Evolutionary conservation across 2,797 vertebrate genomes (phyloP).

Genomic region (Neosilurus hyrtlii): DNA sequence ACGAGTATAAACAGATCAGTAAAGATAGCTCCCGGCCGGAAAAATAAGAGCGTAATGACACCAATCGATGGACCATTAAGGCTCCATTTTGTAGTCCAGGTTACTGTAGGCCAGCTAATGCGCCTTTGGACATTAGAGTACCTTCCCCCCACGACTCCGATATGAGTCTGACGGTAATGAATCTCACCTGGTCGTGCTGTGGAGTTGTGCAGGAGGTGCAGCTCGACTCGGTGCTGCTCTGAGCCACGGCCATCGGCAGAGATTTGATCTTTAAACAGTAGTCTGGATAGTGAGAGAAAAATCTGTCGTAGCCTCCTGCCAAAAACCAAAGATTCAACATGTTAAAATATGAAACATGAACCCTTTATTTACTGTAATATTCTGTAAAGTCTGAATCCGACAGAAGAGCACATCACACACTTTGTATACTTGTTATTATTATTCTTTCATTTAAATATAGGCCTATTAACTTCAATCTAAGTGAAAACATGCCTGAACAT

Average conservation of each 20-base stretch:
- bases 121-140: not conserved
- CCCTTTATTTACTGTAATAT: not conserved
- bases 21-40: slow-evolving; percentile 36
- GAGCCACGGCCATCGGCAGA: slow-evolving; percentile 52
- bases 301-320: slow-evolving; percentile 77
- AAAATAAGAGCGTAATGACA: slow-evolving; percentile 47
- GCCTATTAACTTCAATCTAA: not conserved
- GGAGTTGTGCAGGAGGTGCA: slow-evolving; percentile 77
- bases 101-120: slow-evolving; percentile 27
- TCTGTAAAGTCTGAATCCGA: not conserved
- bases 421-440: too few relatives aligned
- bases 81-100: slow-evolving; percentile 32
- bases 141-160: not conserved
- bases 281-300: slow-evolving; percentile 77
- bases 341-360: not conserved
- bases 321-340: not conserved
- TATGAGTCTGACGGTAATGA: not conserved
- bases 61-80: slow-evolving; percentile 43
- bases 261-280: slow-evolving; percentile 77
- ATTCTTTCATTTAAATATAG: too few relatives aligned
- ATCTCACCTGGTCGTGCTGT: slow-evolving; percentile 75
- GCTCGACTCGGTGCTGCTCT: slow-evolving; percentile 60
- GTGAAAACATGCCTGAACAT: not conserved
- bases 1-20: slow-evolving; percentile 63
- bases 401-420: not conserved